Percentiles rank a stretch among this genome's conserved stretches.
phyloP scores from a whole-genome alignment of 2,888 invertebrate species.

The Morinoia aosen region DNA sequence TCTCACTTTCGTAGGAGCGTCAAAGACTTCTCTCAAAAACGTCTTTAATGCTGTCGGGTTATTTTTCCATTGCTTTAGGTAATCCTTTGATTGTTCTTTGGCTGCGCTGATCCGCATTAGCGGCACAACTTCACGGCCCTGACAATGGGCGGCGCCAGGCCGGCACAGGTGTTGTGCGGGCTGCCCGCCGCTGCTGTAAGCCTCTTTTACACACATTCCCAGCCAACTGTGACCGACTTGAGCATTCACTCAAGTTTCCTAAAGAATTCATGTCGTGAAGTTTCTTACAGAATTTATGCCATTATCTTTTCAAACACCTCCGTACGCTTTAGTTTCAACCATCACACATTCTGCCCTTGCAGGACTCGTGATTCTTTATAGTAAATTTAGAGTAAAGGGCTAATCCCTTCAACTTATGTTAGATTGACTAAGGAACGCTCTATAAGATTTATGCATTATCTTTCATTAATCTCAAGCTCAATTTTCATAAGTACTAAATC shows the following conservation, averaged over 20 bases:
- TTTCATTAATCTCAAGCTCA: no score
- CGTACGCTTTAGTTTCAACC: no score
- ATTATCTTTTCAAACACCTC: no score
- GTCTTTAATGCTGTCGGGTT: neutral
- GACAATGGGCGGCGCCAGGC: neutral
- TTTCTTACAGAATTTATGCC: no score
- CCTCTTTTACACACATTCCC: neutral
- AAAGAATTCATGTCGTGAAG: no score
- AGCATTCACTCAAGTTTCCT: neutral
- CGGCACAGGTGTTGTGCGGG: neutral
- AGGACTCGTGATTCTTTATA: no score
- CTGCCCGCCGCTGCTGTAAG: neutral
- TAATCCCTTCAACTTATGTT: no score
- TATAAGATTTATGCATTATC: no score
- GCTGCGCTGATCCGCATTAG: neutral
- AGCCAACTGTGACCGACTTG: neutral
- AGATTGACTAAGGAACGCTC: no score
- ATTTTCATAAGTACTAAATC: no score
- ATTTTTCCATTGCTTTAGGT: slow-evolving; percentile 9
- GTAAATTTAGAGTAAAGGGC: no score
- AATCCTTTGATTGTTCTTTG: slow-evolving; percentile 17
- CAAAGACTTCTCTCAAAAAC: slow-evolving; percentile 4
- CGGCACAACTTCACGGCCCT: neutral
- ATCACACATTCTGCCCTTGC: no score
- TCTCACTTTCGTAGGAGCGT: slow-evolving; percentile 10